Conservation (phyloP, 2,113 vertebrate species). For the Aspidoscelis tigris region DNA sequence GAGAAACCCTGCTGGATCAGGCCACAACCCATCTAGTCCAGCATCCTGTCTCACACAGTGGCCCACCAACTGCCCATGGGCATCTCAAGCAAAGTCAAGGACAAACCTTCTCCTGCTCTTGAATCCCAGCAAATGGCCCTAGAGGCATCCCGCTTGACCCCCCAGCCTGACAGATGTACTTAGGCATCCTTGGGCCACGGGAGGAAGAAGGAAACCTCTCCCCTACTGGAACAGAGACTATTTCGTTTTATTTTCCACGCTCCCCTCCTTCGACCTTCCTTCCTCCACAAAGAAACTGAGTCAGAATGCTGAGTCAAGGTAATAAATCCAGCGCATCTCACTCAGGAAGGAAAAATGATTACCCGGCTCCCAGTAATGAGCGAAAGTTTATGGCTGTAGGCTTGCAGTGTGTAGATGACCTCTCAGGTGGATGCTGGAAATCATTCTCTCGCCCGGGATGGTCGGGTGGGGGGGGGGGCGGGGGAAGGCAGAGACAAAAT, state of each 20-base stretch:
- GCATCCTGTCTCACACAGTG: no score
- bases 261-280: conserved; percentile 51
- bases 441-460: conserved; percentile 20
- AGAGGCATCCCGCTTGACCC: no score
- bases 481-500: no score
- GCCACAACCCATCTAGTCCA: no score
- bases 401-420: not conserved
- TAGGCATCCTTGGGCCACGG: not conserved
- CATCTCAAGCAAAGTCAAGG: no score
- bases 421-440: accelerated
- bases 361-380: conserved; percentile 19
- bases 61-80: no score
- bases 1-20: no score
- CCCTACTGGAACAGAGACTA: not conserved
- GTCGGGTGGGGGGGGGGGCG: no score
- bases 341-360: conserved; percentile 45
- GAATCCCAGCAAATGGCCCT: no score
- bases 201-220: conserved; percentile 32
- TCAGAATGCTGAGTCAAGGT: conserved; percentile 55
- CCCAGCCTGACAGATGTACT: not conserved
- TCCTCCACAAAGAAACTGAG: conserved; percentile 34
- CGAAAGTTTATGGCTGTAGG: conserved; percentile 33
- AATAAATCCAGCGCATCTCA: conserved; percentile 56
- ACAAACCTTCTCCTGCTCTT: no score
- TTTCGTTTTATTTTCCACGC: conserved; percentile 31